Conservation (phyloP, 2,113 vertebrate genomes). For the zebrafish (Danio rerio) region DNA sequence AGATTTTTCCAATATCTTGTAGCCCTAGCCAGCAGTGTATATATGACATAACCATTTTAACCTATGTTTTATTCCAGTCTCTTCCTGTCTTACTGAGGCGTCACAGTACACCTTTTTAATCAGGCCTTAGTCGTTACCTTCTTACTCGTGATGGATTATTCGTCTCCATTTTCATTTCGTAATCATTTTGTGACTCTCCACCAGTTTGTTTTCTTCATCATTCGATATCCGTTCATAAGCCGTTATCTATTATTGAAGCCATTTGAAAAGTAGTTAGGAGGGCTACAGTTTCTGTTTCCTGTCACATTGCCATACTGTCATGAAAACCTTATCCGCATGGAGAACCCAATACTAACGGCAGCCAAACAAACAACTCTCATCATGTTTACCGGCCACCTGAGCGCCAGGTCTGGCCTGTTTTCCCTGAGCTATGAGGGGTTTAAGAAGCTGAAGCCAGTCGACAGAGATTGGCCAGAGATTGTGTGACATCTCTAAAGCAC, state of each 20-base stretch:
- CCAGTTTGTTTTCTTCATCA: slow-evolving; percentile 3
- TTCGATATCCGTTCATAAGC: neutral
- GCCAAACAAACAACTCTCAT: slow-evolving; percentile 36
- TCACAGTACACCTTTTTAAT: slow-evolving; percentile 18
- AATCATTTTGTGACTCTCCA: neutral
- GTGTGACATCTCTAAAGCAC: slow-evolving; percentile 3
- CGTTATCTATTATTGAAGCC: slow-evolving; percentile 18
- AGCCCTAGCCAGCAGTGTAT: too few species aligned
- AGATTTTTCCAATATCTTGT: too few species aligned
- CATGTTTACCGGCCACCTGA: slow-evolving; percentile 18
- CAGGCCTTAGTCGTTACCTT: neutral
- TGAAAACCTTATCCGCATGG: slow-evolving; percentile 18
- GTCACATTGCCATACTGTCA: slow-evolving; percentile 21
- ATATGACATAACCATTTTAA: neutral
- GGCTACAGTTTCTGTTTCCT: slow-evolving; percentile 26
- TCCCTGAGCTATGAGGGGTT: neutral
- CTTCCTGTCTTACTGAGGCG: neutral
- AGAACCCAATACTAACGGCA: slow-evolving; percentile 27
- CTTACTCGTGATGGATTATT: slow-evolving; percentile 7
- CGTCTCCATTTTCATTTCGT: neutral
- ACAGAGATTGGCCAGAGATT: slow-evolving; percentile 24
- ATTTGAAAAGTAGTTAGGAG: slow-evolving; percentile 17
- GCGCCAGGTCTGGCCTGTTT: neutral
- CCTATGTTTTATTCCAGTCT: neutral
- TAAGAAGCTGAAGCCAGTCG: slow-evolving; percentile 3